Base-by-base conservation (phyloP, 2,888 invertebrate species). In the Plagiodera versicolora region DNA sequence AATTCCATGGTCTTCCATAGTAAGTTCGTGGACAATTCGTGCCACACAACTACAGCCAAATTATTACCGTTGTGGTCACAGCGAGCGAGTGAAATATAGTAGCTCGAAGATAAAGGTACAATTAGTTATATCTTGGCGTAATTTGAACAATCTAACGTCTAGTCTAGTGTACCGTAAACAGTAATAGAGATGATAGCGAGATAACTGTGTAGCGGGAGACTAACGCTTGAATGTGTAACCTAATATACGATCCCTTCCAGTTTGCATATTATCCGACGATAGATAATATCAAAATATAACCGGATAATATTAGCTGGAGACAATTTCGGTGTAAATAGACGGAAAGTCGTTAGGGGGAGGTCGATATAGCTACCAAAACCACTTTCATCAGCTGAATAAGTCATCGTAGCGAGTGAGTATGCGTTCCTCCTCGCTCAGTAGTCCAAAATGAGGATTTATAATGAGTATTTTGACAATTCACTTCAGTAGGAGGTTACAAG, bases 81-180 rank as follows among this genome's bases (percentile, higher is more conserved):
- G 56, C 32, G 5, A 60, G 32, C 51, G 46, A 46, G 58, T 60
- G 58, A 64, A 64, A 64, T 61, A 64, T 64, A n/a, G n/a, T 56
- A 58, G 54, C 54, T 20, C 46, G 50, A 11, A 64, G 60, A 64
- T 64, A 60, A 61, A 60, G 57, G 60, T 39, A 48, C 44, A 55
- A 64, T 64, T 60, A 58, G 58, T 60, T 63, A 63, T 53, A 58
- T 16, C 20, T 39, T 24, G 53, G 44, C 28, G 58, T 54, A 54
- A 57, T 61, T 57, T 20, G 39, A 52, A 14, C 57, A 53, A 55
- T 58, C 24, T 58, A 61, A 61, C 39, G 47, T 61, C n/a, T 4
- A 55, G 58, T 50, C 58, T 58, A 58, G 46, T 61, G 55, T 58
- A 61, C 50, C 52, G 55, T 49, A 54, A 59, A 55, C 54, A 24